These are phyloP conservation scores for Gasterosteus nipponicus DNA, from an alignment of 2,113 vertebrate species.

Conservation along the genomic window DNA sequence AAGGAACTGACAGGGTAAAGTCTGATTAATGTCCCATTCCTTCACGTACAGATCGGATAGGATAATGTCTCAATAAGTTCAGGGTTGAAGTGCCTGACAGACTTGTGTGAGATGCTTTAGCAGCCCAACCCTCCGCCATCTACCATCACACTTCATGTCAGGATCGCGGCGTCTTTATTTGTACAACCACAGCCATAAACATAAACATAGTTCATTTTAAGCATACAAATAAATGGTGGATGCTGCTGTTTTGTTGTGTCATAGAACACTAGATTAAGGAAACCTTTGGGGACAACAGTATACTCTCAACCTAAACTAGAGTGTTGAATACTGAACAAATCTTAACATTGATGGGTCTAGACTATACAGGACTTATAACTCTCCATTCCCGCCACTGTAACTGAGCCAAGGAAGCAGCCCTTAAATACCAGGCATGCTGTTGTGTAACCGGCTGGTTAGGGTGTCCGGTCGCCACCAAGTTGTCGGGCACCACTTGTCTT, in stretches of 20 bases:
- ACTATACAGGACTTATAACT: constrained; percentile 4
- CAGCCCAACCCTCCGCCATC: not conserved
- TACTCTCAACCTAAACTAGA: not conserved
- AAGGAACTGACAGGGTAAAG: not conserved
- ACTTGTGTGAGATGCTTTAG: not conserved
- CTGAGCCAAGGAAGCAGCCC: constrained; percentile 50
- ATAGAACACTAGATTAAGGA: not conserved
- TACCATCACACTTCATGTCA: not conserved
- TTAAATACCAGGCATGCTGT: constrained; percentile 66
- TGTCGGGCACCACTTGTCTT: constrained; percentile 73
- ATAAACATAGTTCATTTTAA: not conserved
- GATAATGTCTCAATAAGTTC: not conserved
- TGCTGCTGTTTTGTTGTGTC: not conserved
- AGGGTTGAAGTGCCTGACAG: not conserved
- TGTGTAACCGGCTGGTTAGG: constrained; percentile 55
- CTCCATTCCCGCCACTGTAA: constrained; percentile 31
- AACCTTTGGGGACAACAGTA: not conserved
- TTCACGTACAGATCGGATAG: not conserved
- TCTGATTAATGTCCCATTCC: not conserved
- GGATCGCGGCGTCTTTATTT: not conserved
- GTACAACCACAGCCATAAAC: not conserved
- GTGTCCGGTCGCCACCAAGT: constrained; percentile 54
- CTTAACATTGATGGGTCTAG: constrained; percentile 2
- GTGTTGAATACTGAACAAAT: no score
- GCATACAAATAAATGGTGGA: not conserved